Evolutionary conservation across 2,113 vertebrate genomes (phyloP).

Genomic region (Pandion haliaetus): DNA sequence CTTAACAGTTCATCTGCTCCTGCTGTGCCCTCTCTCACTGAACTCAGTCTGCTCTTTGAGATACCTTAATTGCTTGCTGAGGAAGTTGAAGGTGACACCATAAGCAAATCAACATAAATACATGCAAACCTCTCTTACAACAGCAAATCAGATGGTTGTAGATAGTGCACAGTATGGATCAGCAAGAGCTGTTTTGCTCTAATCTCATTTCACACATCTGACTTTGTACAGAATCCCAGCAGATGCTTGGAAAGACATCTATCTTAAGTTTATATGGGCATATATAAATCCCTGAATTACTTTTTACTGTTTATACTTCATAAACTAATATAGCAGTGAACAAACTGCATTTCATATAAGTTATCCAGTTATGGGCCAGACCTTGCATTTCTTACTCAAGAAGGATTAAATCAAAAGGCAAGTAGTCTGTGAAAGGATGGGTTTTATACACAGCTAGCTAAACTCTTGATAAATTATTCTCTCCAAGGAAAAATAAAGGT

Average conservation of each 20-base stretch:
- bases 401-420: constrained; percentile 39
- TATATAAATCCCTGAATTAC: not conserved
- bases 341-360: constrained; percentile 18
- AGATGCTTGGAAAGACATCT: not conserved
- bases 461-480: not conserved
- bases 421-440: not conserved
- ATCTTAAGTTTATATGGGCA: not conserved
- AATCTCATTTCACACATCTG: not conserved
- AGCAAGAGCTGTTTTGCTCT: not conserved
- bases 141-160: not conserved
- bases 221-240: not conserved
- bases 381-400: not conserved
- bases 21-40: not conserved
- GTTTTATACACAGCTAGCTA: not conserved
- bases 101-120: constrained; percentile 17
- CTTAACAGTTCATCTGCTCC: not conserved
- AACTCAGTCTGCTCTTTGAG: not conserved
- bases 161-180: not conserved
- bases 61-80: not conserved
- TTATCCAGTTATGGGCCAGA: not conserved
- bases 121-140: not conserved
- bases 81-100: constrained; percentile 42
- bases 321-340: constrained; percentile 19
- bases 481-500: not conserved
- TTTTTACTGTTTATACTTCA: constrained; percentile 31